Conservation (phyloP, 1,140 invertebrate genomes). For the Scaptodrosophila lebanonensis region DNA sequence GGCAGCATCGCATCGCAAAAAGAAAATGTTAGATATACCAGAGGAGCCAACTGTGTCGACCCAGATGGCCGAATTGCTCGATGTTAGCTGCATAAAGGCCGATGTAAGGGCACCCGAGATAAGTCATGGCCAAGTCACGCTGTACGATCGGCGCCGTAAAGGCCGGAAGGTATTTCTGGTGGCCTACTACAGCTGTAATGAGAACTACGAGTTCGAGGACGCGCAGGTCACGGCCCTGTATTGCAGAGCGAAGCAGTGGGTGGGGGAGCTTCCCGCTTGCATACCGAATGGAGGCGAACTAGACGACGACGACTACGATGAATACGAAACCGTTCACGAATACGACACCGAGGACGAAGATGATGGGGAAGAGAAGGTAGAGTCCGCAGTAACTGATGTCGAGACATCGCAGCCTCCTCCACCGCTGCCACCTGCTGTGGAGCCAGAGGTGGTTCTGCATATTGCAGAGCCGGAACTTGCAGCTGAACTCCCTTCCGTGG, state of each 20-base stretch:
- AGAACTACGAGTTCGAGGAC: slow-evolving; percentile 78
- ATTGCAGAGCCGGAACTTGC: neutral
- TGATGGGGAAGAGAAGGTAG: slow-evolving; percentile 17
- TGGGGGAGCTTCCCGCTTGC: slow-evolving; percentile 79
- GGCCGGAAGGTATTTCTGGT: slow-evolving; percentile 79
- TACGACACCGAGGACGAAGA: slow-evolving; percentile 20
- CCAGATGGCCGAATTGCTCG: slow-evolving; percentile 40
- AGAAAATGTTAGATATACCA: slow-evolving; percentile 40
- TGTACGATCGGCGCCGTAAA: slow-evolving; percentile 56
- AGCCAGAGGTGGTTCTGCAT: neutral
- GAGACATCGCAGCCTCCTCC: slow-evolving; percentile 27
- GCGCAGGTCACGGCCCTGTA: slow-evolving; percentile 78
- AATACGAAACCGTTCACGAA: slow-evolving; percentile 39
- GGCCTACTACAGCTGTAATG: slow-evolving; percentile 79
- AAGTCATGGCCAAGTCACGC: slow-evolving; percentile 49
- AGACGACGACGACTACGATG: slow-evolving; percentile 31
- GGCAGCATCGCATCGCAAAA: slow-evolving; percentile 26
- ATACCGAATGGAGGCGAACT: slow-evolving; percentile 25
- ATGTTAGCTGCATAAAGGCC: slow-evolving; percentile 60
- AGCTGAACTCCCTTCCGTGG: neutral
- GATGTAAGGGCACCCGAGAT: slow-evolving; percentile 61
- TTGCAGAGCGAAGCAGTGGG: slow-evolving; percentile 79
- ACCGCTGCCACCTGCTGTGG: slow-evolving; percentile 23
- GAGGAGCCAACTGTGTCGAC: slow-evolving; percentile 49
- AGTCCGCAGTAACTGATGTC: neutral